Conservation (phyloP, 1,140 invertebrate genomes). For the Sycobia sp. region DNA sequence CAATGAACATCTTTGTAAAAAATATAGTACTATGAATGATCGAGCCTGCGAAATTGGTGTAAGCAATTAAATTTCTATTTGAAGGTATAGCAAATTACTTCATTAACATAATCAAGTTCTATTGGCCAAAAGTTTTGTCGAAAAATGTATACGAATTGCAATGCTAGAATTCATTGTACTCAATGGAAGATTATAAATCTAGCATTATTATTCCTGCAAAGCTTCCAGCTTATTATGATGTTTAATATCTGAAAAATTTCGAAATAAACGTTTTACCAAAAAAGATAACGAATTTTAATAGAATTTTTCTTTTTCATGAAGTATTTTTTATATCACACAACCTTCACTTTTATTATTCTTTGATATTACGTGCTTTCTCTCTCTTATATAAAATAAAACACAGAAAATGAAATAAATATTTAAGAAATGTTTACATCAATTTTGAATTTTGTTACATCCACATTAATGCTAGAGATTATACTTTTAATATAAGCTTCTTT, state of each 20-base stretch:
- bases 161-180: slow-evolving; percentile 23
- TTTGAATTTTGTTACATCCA: slow-evolving; percentile 62
- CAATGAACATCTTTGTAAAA: slow-evolving; percentile 61
- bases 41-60: slow-evolving; percentile 46
- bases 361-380: slow-evolving; percentile 53
- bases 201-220: slow-evolving; percentile 27
- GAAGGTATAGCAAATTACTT: slow-evolving; percentile 26
- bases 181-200: not conserved
- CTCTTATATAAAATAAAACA: slow-evolving; percentile 57
- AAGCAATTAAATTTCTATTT: slow-evolving; percentile 27
- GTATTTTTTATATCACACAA: slow-evolving; percentile 26
- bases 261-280: slow-evolving; percentile 25
- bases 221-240: slow-evolving; percentile 22
- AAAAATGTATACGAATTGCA: slow-evolving; percentile 31
- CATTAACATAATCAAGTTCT: slow-evolving; percentile 32
- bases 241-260: slow-evolving; percentile 14
- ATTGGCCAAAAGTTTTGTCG: slow-evolving; percentile 25
- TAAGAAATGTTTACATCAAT: slow-evolving; percentile 55
- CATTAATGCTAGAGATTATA: slow-evolving; percentile 52
- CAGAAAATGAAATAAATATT: slow-evolving; percentile 54
- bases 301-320: slow-evolving; percentile 26
- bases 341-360: slow-evolving; percentile 41
- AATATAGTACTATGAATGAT: slow-evolving; percentile 61
- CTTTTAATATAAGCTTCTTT: slow-evolving; percentile 51
- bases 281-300: slow-evolving; percentile 36